phyloP scores from a whole-genome alignment of 2,888 invertebrate species.

The Fragum sueziense region DNA sequence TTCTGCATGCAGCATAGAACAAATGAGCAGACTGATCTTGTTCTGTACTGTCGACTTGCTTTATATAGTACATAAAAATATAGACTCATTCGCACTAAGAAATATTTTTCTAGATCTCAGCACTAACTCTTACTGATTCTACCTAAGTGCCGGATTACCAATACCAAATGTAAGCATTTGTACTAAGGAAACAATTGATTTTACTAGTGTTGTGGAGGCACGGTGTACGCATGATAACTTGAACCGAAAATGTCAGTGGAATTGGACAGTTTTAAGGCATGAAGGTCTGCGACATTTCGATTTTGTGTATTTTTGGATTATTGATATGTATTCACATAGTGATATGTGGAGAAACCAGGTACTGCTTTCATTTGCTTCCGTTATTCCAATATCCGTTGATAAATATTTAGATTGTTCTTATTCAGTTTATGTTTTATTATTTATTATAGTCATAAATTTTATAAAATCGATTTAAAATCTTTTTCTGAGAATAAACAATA shows the following conservation, averaged over 20 bases:
- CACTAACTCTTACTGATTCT: no score
- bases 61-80: no score
- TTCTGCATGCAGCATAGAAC: no score
- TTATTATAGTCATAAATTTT: no score
- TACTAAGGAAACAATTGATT: conserved; percentile 3
- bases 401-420: no score
- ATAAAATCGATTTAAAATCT: no score
- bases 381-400: background rate
- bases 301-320: background rate
- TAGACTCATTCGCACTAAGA: no score
- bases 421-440: no score
- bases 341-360: background rate
- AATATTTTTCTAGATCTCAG: no score
- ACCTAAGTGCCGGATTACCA: background rate
- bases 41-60: no score
- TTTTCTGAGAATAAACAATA: no score
- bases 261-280: background rate
- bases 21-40: no score
- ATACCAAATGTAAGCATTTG: background rate
- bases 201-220: background rate
- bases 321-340: background rate
- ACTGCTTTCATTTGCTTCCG: background rate
- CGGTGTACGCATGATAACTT: background rate
- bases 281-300: background rate
- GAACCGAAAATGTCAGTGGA: background rate